phyloP scores from a whole-genome alignment of 2,797 vertebrate genomes.

The Manis javanica region DNA sequence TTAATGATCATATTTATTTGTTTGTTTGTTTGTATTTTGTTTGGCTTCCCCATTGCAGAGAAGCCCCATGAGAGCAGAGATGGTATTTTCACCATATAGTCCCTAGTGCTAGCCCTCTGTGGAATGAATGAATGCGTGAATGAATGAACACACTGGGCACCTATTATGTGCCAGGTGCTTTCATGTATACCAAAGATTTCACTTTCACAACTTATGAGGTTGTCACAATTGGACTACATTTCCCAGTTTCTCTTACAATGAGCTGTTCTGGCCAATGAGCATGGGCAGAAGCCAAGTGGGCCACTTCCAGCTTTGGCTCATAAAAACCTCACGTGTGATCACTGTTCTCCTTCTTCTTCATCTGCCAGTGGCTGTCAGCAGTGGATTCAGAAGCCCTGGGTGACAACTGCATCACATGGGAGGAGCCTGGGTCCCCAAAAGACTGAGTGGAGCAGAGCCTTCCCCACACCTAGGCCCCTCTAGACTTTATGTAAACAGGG shows the following conservation, averaged over 20 bases:
- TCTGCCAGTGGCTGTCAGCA: not conserved
- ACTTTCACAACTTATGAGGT: not conserved
- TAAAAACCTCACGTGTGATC: not conserved
- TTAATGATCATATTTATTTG: not conserved
- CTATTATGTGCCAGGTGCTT: not conserved
- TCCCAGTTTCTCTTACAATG: not conserved
- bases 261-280: not conserved
- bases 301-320: not conserved
- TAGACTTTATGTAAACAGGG: not conserved
- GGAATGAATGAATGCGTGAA: not conserved
- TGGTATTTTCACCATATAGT: not conserved
- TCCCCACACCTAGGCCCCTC: accelerated
- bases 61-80: not conserved
- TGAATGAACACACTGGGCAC: not conserved
- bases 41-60: not conserved
- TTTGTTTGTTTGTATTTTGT: not conserved
- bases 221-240: not conserved
- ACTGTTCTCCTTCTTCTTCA: not conserved
- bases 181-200: not conserved
- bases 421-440: not conserved
- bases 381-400: not conserved
- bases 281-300: not conserved
- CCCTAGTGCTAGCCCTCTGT: not conserved
- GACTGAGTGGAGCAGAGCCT: not conserved
- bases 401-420: not conserved